These are phyloP conservation scores for Gila orcuttii DNA, from an alignment of 2,113 vertebrate genomes.

Conservation along the genomic window DNA sequence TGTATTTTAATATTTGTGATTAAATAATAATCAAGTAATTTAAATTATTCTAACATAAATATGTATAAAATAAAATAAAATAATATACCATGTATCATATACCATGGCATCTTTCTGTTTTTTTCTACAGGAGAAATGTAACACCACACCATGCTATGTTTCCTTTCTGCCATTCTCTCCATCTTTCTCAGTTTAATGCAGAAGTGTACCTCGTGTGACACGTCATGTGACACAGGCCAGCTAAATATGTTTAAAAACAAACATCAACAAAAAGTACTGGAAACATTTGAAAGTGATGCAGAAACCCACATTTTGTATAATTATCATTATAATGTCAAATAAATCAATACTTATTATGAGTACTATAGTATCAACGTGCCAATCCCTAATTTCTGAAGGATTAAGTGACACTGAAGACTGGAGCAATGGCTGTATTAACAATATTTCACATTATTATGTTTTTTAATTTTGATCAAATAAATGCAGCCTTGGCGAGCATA, in stretches of 20 bases:
- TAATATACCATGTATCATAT: too few species aligned
- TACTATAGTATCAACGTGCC: too few species aligned
- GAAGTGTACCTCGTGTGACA: too few species aligned
- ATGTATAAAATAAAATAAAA: neutral
- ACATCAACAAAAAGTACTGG: too few species aligned
- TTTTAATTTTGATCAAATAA: neutral
- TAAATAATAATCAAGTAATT: neutral
- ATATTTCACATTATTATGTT: neutral
- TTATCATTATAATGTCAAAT: too few species aligned
- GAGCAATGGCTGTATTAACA: neutral
- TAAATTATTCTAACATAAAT: neutral
- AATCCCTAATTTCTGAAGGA: neutral
- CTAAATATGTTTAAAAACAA: too few species aligned
- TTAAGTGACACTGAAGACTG: neutral
- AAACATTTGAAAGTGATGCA: too few species aligned
- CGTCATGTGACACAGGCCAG: too few species aligned
- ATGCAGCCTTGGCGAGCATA: neutral
- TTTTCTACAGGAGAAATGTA: too few species aligned
- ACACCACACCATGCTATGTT: neutral
- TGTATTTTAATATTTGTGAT: neutral
- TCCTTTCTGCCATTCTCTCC: neutral
- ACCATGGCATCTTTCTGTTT: too few species aligned
- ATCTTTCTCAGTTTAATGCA: neutral
- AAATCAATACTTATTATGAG: too few species aligned
- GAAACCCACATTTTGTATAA: too few species aligned